These are phyloP conservation scores for Centropyge bicolor DNA, from an alignment of 2,797 vertebrate species.

Conservation along the genomic window DNA sequence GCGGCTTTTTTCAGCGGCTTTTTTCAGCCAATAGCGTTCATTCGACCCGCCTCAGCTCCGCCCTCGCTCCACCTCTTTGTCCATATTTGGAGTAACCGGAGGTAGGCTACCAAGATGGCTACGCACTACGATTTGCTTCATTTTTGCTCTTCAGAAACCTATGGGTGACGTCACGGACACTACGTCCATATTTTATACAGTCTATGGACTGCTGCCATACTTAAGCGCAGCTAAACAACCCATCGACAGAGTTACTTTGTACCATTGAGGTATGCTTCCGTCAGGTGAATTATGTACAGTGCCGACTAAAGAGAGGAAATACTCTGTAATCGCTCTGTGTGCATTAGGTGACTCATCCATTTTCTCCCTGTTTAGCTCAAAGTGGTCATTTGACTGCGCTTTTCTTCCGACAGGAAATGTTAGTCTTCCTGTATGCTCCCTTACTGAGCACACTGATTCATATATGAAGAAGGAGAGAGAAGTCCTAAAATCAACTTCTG, in stretches of 20 bases:
- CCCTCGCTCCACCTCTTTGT: too few relatives aligned
- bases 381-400: neutral
- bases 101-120: too few relatives aligned
- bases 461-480: neutral
- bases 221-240: neutral
- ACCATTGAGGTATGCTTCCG: neutral
- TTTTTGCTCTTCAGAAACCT: too few relatives aligned
- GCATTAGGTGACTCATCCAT: neutral
- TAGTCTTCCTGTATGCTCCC: neutral
- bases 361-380: constrained; percentile 5
- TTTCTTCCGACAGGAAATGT: neutral
- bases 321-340: neutral
- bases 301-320: neutral
- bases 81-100: too few relatives aligned
- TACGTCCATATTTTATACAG: too few relatives aligned
- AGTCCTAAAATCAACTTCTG: neutral
- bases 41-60: too few relatives aligned
- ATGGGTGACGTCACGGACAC: too few relatives aligned
- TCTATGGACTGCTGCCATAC: neutral
- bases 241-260: neutral
- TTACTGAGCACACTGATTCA: constrained; percentile 2
- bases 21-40: too few relatives aligned
- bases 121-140: too few relatives aligned
- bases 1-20: too few relatives aligned
- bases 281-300: neutral